Evolutionary conservation across 2,888 invertebrate species (phyloP), one percentile per base, ranked within the genome.

Genomic region (Antheraea assamensis): DNA sequence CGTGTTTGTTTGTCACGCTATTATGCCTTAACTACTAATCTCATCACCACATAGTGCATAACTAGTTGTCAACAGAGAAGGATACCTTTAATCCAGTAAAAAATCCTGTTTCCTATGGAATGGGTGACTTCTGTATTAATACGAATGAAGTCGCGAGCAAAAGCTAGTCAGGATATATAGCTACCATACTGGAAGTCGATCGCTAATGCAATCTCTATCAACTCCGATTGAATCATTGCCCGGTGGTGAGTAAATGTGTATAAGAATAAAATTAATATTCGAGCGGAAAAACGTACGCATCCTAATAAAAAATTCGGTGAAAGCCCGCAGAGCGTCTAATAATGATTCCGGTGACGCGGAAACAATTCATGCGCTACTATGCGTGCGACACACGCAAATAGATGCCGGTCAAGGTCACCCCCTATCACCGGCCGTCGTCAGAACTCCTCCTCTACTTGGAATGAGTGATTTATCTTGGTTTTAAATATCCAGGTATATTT

Each of bases 371-470:
- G 35, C 58, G 35, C 47, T 27, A 27, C 47, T 27, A 27, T 68
- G 70, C 73, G 73, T 68, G 35, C 21, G 68, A 68, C 24, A 68
- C 68, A 30, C 61, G 49, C 19, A 72, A 73, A 73, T 73, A 73
- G 73, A 70, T 58, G 7, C 47, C 47, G 70, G 73, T 73, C 73
- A 73, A 73, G 73, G 73, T 70, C 70, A 70, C 55, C 42, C 73
- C 70, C 58, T 58, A 73, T 73, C 68, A 35, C 35, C 68, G 68
- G 35, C 21, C 35, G 68, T 35, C 68, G n/a, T 35, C 21, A 35
- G 10, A 58, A 30, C 7, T 27, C 15, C 61, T 64, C 30, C 30
- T 64, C 61, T 17, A 58, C 58, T 24, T 58, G 24, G 58, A 30
- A 64, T 30, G 27, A 30, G 27, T 64, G 17, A 27, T 64, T 30